Base-by-base conservation (phyloP, 1,140 invertebrate genomes). In the Tetramorium parvispinum region DNA sequence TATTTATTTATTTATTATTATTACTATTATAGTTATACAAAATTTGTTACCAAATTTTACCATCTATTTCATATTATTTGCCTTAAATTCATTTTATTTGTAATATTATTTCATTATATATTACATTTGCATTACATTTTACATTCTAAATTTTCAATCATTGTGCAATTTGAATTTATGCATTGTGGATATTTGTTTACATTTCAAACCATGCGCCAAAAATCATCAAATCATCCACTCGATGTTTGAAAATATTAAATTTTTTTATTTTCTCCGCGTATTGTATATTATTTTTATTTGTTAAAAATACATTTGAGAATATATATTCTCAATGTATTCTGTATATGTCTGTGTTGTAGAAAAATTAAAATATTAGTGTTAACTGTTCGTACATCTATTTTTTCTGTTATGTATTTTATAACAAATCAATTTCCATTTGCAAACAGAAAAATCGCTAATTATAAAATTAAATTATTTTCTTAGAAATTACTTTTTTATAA, bases 401-500 rank as follows among this genome's bases (percentile, higher is more conserved):
- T 6, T 77, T 32, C 24, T 61, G 11, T 77, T 51, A 43, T 66
- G 7, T 66, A 27, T 53, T 24, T 10, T n/a, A 21, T 75, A 63
- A 63, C 10, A 1, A 81, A 81, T 79, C 61, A 79, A 79, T 81
- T 81, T 66, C 46, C 32, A 81, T 68, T 53, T 81, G 59, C 32
- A 68, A 78, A 77, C 61, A 78, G 18, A 7, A 78, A 32, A 16
- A 65, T 24, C 27, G n/a, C 5, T 37, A 32, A 78, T 57, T 27
- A 1, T 32, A 61, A n/a, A 37, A 49, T 78, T 53, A n/a, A 32
- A 13, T 27, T 37, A 24, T 46, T 21, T 24, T 73, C 1, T 18
- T 73, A 55, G 18, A 4, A 32, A 32, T 32, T 32, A 32, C 3
- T 32, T 32, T 32, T 32, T 18, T 73, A 32, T 1, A 73, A 73